Evolutionary conservation across 2,888 invertebrate species (phyloP).

Genomic region (Metellina segmentata): DNA sequence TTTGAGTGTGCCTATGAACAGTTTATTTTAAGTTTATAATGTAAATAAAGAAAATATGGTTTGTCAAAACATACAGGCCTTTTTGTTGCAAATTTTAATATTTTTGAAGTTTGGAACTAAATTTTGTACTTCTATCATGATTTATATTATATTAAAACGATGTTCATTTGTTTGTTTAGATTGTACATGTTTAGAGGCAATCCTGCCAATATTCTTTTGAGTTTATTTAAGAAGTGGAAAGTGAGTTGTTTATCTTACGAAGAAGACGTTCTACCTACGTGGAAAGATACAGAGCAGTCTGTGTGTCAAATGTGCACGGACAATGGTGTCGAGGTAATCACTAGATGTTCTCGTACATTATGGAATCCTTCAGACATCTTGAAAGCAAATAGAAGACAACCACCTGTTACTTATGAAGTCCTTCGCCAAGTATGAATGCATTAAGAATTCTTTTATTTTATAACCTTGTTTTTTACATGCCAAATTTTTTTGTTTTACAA

Average conservation of each 20-base stretch:
- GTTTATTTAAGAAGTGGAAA: slow-evolving; percentile 85
- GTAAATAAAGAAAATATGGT: too few species aligned
- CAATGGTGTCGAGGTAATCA: slow-evolving; percentile 83
- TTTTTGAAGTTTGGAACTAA: too few species aligned
- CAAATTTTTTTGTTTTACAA: too few species aligned
- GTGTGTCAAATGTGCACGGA: slow-evolving; percentile 84
- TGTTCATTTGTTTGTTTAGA: slow-evolving; percentile 77
- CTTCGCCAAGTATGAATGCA: slow-evolving; percentile 81
- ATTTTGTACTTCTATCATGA: too few species aligned
- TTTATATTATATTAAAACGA: not conserved
- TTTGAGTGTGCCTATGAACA: too few species aligned
- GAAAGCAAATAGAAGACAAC: slow-evolving; percentile 86
- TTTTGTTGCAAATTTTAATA: too few species aligned
- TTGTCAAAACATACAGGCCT: too few species aligned
- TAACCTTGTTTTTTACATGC: too few species aligned
- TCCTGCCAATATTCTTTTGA: slow-evolving; percentile 84
- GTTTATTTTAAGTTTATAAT: too few species aligned
- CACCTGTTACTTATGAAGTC: slow-evolving; percentile 87
- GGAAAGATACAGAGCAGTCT: slow-evolving; percentile 85
- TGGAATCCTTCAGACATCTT: slow-evolving; percentile 87
- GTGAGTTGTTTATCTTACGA: slow-evolving; percentile 82
- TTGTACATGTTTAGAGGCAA: slow-evolving; percentile 85
- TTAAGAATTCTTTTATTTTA: not conserved
- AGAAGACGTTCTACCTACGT: slow-evolving; percentile 87
- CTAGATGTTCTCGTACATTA: slow-evolving; percentile 87